Evolutionary conservation across 2,113 vertebrate genomes (phyloP).

Genomic region (Miniopterus natalensis): DNA sequence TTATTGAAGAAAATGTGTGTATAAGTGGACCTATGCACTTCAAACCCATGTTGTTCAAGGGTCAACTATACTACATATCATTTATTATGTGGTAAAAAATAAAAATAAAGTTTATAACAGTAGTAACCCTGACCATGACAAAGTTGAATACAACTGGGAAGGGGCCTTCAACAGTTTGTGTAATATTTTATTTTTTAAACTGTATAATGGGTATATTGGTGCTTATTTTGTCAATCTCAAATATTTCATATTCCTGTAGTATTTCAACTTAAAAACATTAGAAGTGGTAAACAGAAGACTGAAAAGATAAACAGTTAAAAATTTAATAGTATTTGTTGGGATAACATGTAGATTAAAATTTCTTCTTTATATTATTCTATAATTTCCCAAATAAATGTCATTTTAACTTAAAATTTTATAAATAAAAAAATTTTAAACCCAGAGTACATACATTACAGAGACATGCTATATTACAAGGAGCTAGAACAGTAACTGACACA

Average conservation of each 20-base stretch:
- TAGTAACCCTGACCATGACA: not conserved
- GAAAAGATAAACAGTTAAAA: slow-evolving; percentile 26
- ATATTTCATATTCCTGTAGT: slow-evolving; percentile 33
- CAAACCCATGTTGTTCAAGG: not conserved
- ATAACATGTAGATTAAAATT: not conserved
- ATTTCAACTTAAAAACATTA: slow-evolving; percentile 57
- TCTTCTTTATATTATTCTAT: not conserved
- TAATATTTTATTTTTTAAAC: slow-evolving; percentile 30
- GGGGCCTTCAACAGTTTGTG: not conserved
- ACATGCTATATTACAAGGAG: not conserved
- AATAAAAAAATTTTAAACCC: not conserved
- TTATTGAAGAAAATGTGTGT: not conserved
- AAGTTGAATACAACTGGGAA: not conserved
- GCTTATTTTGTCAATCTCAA: not conserved
- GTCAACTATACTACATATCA: not conserved
- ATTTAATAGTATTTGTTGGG: slow-evolving; percentile 16
- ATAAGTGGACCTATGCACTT: not conserved
- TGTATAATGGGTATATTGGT: not conserved
- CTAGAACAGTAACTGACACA: not conserved
- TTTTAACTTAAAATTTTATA: slow-evolving; percentile 35
- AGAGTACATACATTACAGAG: not conserved
- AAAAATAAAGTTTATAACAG: not conserved
- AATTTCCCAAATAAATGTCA: not conserved
- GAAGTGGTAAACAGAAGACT: slow-evolving; percentile 28
- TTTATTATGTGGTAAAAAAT: not conserved